phyloP scores from a whole-genome alignment of 2,113 vertebrate species.

The Actinemys pallida region DNA sequence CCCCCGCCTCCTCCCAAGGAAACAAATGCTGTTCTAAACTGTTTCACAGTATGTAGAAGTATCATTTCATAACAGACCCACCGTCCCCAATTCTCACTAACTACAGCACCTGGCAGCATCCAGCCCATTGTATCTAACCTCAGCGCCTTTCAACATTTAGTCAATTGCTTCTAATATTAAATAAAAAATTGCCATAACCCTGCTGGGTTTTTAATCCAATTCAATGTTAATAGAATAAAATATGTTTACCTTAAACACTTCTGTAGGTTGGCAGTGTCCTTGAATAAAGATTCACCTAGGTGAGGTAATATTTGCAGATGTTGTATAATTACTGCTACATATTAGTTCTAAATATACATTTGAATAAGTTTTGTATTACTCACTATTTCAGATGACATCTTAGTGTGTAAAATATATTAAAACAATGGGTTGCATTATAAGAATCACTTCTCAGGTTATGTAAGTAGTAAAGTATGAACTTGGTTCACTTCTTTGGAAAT shows the following conservation, averaged over 20 bases:
- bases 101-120: not conserved
- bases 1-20: not conserved
- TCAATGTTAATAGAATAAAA: accelerated
- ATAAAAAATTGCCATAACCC: not conserved
- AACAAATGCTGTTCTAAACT: not conserved
- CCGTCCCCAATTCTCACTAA: not conserved
- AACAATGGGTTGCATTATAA: no score
- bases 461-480: accelerated
- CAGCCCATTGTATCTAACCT: accelerated
- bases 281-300: not conserved
- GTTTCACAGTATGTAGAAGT: not conserved
- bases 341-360: not conserved
- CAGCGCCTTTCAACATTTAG: not conserved
- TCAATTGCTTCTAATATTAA: not conserved
- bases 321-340: not conserved
- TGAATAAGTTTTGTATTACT: not conserved
- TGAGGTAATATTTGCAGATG: not conserved
- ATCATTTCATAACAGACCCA: not conserved
- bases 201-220: not conserved
- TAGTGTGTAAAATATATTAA: not conserved
- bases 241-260: not conserved
- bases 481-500: accelerated
- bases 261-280: not conserved
- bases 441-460: accelerated
- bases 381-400: not conserved